Evolutionary conservation across 2,888 invertebrate species (phyloP), one percentile per base, ranked within the genome.

Genomic region (Lepidocyrtoides sp.): DNA sequence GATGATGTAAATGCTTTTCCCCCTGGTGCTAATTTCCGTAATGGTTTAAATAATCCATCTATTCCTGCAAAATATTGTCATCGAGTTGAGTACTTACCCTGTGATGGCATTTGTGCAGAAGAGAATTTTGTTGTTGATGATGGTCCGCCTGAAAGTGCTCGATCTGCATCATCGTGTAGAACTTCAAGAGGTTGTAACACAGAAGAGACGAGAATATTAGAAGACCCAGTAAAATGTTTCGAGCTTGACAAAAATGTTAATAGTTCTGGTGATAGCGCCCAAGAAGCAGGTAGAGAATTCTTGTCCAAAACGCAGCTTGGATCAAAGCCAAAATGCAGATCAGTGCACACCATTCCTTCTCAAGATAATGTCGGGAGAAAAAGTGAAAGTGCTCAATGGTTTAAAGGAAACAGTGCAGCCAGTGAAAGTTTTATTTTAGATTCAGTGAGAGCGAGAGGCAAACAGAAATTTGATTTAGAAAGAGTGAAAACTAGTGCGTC

Each of bases 81-180:
- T 89, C 84, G 93, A 17, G 93, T 94, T 41, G 94, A 94, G 54
- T 94, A 94, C 69, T 85, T 94, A 54, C 93, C 93, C 14, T 94
- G 94, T 91, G 94, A 94, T 87, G 94, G 94, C 0, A 94, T 94
- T 66, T 94, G 94, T 91, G 93, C 93, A 36, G 93, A 93, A 57
- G 94, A 94, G 72, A 91, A 92, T 10, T 83, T 93, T 60, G 79
- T 89, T 5, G 91, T 89, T 54, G 89, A 91, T 48, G 86, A 91
- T 54, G 54, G 77, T n/a, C 72, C 60, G 0, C 81, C 82, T 20
- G 93, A 92, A 20, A 93, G 92, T 60, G 93, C 88, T n/a, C 88
- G 94, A 44, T 93, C 93, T 17, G 75, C 91, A 0, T 93, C 94
- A 12, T 94, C 94, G 0, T 93, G 91, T 41, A 89, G 93, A 85